A percentile compares a stretch with the other conserved stretches of the same genome.
Evolutionary conservation across 2,888 invertebrate genomes (phyloP).

Genomic region (Cataglyphis livida): DNA sequence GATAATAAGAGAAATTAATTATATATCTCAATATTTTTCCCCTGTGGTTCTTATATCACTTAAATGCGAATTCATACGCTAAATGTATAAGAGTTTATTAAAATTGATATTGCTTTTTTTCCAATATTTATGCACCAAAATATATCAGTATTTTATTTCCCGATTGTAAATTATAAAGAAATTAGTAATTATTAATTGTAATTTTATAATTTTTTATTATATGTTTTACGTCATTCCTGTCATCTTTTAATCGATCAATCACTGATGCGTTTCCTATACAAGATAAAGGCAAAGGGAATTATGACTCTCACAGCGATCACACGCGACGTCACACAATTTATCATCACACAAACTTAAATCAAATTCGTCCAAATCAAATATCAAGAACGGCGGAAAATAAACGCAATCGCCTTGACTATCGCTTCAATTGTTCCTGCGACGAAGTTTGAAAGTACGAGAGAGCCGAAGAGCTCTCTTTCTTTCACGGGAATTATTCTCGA

Average conservation of each 20-base stretch:
- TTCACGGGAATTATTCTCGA: slow-evolving; percentile 28
- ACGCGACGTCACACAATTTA: slow-evolving; percentile 34
- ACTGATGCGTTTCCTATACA: slow-evolving; percentile 10
- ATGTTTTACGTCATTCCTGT: background rate
- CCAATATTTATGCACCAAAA: background rate
- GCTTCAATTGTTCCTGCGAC: slow-evolving; percentile 3
- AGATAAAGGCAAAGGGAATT: background rate
- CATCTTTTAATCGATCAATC: background rate
- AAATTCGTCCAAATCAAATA: slow-evolving; percentile 21
- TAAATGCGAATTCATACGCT: background rate
- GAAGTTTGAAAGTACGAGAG: slow-evolving; percentile 17
- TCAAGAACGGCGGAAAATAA: slow-evolving; percentile 22
- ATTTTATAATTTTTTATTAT: background rate
- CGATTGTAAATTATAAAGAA: background rate
- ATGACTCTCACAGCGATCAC: slow-evolving; percentile 2
- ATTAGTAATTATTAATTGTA: background rate
- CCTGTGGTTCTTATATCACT: background rate
- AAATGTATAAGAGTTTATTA: background rate
- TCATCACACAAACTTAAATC: background rate
- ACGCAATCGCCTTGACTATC: slow-evolving; percentile 23
- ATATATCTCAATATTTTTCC: background rate
- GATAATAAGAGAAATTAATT: slow-evolving; percentile 16
- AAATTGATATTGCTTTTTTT: background rate
- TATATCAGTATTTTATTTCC: background rate
- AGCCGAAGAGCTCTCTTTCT: background rate